Evolutionary conservation across 2,797 vertebrate genomes (phyloP), one percentile per base, ranked within the genome.

Genomic region (Pachyuromys duprasi): DNA sequence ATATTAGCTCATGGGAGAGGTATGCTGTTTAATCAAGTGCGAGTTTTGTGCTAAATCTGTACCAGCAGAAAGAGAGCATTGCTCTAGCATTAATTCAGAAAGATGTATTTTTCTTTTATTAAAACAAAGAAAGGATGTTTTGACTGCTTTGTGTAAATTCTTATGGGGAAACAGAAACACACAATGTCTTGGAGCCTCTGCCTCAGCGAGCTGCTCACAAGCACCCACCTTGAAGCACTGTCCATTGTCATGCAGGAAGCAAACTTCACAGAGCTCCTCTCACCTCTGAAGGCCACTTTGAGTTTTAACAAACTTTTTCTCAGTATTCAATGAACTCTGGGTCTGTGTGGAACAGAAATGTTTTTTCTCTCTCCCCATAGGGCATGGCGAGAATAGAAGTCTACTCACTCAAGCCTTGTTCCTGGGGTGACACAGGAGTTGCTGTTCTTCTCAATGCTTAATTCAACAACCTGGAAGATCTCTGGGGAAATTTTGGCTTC

Each of bases 21-120:
- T 99, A 98, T 99, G 99, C 97, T 99, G 99, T 98, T 99, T 99
- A 98, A 99, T 99, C 98, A 99, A 98, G 98, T 99, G 99, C 99
- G 99, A 99, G 97, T 99, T 99, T 98, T 99, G 99, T 90, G 99
- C 99, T 49, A 99, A 98, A 98, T 99, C 99, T 0, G 99, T 99
- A 69, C 99, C 99, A 28, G 99, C 99, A 31, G 99, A 99, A 96
- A 99, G 99, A 96, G 99, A 99, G 96, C 99, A 99, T 96, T 99
- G 99, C 98, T 99, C 99, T 96, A 99, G 99, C 99, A 99, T 99
- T 74, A 99, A 98, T 98, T 99, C 99, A 2, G 99, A 99, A 95
- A 99, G 99, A 98, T 99, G 99, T 97, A 99, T 99, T 98, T 99
- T 99, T 53, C 99, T 99, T 97, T 99, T 99, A 97, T 99, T 99